These are phyloP conservation scores for Suillia variegata DNA, from an alignment of 2,888 invertebrate genomes.

Conservation along the genomic window DNA sequence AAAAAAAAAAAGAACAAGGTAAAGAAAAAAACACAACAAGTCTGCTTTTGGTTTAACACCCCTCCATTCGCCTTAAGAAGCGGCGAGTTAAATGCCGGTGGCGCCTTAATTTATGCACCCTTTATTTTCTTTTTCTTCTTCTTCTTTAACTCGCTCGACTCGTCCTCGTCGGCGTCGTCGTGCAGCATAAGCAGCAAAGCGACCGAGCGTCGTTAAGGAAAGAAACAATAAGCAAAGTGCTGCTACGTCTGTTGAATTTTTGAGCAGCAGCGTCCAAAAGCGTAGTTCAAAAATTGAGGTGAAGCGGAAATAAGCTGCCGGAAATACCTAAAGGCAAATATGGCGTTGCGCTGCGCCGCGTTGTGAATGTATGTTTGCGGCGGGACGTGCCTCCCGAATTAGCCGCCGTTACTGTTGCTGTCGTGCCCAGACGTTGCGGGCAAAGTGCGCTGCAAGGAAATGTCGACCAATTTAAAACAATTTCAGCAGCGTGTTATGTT, in stretches of 20 bases:
- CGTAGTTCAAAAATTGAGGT: conserved; percentile 45
- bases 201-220: conserved; percentile 8
- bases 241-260: conserved; percentile 38
- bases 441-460: not conserved
- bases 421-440: not conserved
- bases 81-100: not conserved
- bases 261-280: conserved; percentile 9
- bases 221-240: conserved; percentile 28
- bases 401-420: conserved; percentile 14
- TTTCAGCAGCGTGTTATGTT: too few relatives aligned
- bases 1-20: too few relatives aligned
- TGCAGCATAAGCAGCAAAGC: not conserved
- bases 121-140: conserved; percentile 20
- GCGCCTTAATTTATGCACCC: conserved; percentile 53
- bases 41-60: not conserved
- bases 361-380: conserved; percentile 14
- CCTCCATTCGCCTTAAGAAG: conserved; percentile 7
- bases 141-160: too few relatives aligned
- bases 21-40: too few relatives aligned
- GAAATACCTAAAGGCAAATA: conserved; percentile 44
- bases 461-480: conserved; percentile 45
- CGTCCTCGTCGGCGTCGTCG: not conserved
- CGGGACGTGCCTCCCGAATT: conserved; percentile 19
- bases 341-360: conserved; percentile 17
- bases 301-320: conserved; percentile 53